Base-by-base conservation (phyloP, 2,797 vertebrate species). In the Phoebastria nigripes region DNA sequence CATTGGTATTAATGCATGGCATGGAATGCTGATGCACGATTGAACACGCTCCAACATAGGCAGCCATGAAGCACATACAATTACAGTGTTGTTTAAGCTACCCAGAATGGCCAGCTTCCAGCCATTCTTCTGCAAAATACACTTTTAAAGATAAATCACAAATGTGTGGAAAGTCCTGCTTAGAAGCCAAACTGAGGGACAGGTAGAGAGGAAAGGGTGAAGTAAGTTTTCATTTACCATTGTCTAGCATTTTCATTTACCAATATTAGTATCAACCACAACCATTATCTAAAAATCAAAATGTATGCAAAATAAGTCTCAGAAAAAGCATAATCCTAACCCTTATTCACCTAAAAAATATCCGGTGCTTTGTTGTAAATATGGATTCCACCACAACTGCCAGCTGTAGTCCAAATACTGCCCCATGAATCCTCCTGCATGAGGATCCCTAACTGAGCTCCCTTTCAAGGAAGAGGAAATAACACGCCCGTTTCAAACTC, bases 271-370 rank as follows among this genome's bases (percentile, higher is more conserved):
- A 44, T 16, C 41, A 20, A 18, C 6, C 3, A 2, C 61, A 70
- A 12, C 3, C 15, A 1, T 2, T 2, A 58, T 1, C 39, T 17
- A 47, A n/a, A 61, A 47, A 3, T 1, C 22, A 29, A 47, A 35
- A 21, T 0, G 4, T 0, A 18, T 0, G 4, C 33, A 20, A 25
- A 78, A 5, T 2, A 22, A 33, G 3, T 6, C 77, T 56, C 28
- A 19, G 3, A 8, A 49, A 46, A 41, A 29, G 15, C 49, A 29
- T 12, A 18, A 33, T 4, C 12, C 33, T 24, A 31, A 5, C 8
- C 18, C n/a, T 42, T 12, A 9, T 16, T 14, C 39, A 33, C 24
- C 52, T 1, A 33, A 37, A 35, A 7, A 33, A 16, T 2, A 21
- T 1, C 9, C 2, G 12, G 12, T 3, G 71, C 20, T 58, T 28